Base-by-base conservation (phyloP, 1,140 invertebrate species). In the Dendroctonus ponderosae region DNA sequence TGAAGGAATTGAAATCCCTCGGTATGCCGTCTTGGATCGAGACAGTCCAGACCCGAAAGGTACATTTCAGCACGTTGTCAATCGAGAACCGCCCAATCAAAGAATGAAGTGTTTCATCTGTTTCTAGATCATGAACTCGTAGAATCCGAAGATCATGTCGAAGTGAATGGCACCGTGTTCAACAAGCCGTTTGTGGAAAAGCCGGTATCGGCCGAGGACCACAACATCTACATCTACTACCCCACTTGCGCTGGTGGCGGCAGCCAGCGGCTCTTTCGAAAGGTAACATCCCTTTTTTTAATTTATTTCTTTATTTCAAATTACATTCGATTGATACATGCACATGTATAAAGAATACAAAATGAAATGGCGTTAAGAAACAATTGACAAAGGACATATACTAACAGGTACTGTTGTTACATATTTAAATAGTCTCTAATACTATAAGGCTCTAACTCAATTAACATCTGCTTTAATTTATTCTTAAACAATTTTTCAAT, bases 191-290 rank as follows among this genome's bases (percentile, higher is more conserved):
- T 99, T 83, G 98, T 99, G 0, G 98, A 99, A 80, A 99, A 99
- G 79, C 96, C 96, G 0, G 88, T 97, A 46, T 97, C 94, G 15
- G 98, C 98, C 0, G 98, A 99, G 82, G 97, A 99, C 82, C 98
- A 99, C 80, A 99, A 99, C 79, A 98, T 99, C 76, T 99, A 98
- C 79, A 99, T 99, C 74, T 99, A 99, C 81, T 99, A 99, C 82
- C 98, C 97, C 0, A 95, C 94, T 5, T 96, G 94, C 5, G 98
- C 97, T n/a, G 98, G 98, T 4, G 92, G 91, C 4, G 97, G 97
- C 3, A 96, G 94, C 79, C 97, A 99, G 78, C 84, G 96, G 72
- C 82, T 99, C 46, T 99, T 99, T 82, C 86, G 97, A 77, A 99
- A 99, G 85, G 92, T 66, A 51, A 43, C 26, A 26, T n/a, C n/a